Conservation (phyloP, 2,888 invertebrate genomes). For the Brachycybe producta region DNA sequence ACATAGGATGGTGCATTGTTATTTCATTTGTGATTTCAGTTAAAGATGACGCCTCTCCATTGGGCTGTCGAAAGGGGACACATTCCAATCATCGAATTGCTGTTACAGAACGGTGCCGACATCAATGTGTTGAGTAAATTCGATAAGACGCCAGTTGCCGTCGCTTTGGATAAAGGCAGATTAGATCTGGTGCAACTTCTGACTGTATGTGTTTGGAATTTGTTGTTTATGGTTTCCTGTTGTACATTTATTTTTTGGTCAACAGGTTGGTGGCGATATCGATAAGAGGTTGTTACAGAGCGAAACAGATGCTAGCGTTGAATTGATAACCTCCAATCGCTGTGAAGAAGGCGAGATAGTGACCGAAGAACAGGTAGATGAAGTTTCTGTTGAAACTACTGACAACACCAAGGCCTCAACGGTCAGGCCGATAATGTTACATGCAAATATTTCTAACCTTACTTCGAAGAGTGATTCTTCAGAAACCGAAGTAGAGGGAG, state of each 20-base stretch:
- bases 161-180: slow-evolving; percentile 51
- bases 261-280: background rate
- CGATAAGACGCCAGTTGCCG: slow-evolving; percentile 51
- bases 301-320: slow-evolving; percentile 5
- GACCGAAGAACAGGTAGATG: slow-evolving; percentile 4
- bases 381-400: background rate
- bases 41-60: slow-evolving; percentile 82
- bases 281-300: slow-evolving; percentile 17
- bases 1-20: background rate
- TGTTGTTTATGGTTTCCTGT: background rate
- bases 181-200: slow-evolving; percentile 33
- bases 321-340: background rate
- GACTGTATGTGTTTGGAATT: slow-evolving; percentile 23
- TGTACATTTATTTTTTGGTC: background rate
- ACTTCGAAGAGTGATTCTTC: slow-evolving; percentile 7
- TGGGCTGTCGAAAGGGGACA: slow-evolving; percentile 83
- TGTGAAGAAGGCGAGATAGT: background rate
- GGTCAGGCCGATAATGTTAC: slow-evolving; percentile 17
- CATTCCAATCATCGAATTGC: slow-evolving; percentile 48
- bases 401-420: slow-evolving; percentile 3
- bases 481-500: slow-evolving; percentile 20
- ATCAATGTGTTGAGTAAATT: slow-evolving; percentile 55
- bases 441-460: slow-evolving; percentile 15
- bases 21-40: slow-evolving; percentile 37
- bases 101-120: slow-evolving; percentile 63